Conservation (phyloP, 2,113 vertebrate genomes). For the Eulemur macaco region DNA sequence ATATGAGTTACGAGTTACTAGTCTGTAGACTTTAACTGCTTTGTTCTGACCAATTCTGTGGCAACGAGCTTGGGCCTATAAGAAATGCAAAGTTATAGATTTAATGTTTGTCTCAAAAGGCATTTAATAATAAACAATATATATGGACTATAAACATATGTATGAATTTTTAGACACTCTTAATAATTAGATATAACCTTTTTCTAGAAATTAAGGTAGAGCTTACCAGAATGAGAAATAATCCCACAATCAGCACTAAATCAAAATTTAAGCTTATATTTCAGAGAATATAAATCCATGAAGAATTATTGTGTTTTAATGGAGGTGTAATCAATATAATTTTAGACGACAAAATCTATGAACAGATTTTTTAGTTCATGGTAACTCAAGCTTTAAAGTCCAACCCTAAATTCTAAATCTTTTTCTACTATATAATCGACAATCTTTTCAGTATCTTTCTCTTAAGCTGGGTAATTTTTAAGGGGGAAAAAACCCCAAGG, state of each 20-base stretch:
- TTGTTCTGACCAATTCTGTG: conserved; percentile 99
- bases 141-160: not conserved
- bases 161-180: conserved; percentile 4
- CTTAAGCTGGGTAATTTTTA: not conserved
- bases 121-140: not conserved
- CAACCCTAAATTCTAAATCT: not conserved
- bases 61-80: conserved; percentile 97
- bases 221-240: not conserved
- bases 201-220: conserved; percentile 7
- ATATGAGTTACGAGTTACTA: conserved; percentile 98
- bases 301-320: not conserved
- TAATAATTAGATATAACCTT: not conserved
- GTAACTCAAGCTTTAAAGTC: not conserved
- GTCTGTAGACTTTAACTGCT: conserved; percentile 97
- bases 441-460: conserved; percentile 23
- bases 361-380: not conserved
- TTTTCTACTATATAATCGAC: not conserved
- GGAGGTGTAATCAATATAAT: not conserved
- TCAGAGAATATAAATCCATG: not conserved
- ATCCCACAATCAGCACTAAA: not conserved
- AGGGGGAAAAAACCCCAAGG: not conserved
- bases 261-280: conserved; percentile 16
- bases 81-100: conserved; percentile 39
- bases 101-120: not conserved
- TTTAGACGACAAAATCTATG: not conserved